These are phyloP conservation scores for Dioctria linearis DNA, from an alignment of 2,888 invertebrate genomes.

Conservation along the genomic window DNA sequence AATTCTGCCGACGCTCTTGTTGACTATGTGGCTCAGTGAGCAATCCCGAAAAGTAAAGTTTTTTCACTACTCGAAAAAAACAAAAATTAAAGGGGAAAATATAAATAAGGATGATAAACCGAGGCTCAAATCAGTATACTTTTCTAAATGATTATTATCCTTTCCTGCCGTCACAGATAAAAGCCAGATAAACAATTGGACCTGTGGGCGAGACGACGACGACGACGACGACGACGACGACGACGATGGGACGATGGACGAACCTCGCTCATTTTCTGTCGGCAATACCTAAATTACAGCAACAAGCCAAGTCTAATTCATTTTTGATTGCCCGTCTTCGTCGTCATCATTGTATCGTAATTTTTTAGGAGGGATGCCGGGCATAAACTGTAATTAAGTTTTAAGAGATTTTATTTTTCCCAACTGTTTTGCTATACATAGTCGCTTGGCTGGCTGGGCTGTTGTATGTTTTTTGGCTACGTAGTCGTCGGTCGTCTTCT, in stretches of 20 bases:
- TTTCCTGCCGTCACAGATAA: conserved; percentile 39
- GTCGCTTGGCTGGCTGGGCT: too few relatives aligned
- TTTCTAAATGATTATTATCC: conserved; percentile 36
- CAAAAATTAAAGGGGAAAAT: not conserved
- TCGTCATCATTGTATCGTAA: conserved; percentile 46
- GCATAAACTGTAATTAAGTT: conserved; percentile 31
- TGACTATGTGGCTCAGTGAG: not conserved
- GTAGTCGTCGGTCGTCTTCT: not conserved
- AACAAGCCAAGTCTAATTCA: conserved; percentile 42
- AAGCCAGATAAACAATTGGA: conserved; percentile 41
- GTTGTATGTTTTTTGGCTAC: too few relatives aligned
- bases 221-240: too few relatives aligned
- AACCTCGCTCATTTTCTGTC: not conserved
- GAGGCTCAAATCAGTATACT: conserved; percentile 5
- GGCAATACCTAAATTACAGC: conserved; percentile 8
- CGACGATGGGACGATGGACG: too few relatives aligned
- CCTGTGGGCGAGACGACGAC: not conserved
- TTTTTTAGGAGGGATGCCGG: conserved; percentile 20
- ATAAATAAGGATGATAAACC: too few relatives aligned
- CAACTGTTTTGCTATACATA: not conserved
- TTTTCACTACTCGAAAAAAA: conserved; percentile 11
- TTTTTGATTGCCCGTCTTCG: conserved; percentile 45
- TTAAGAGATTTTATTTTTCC: conserved; percentile 23
- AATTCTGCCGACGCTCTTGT: too few relatives aligned
- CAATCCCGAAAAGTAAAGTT: conserved; percentile 24